Base-by-base conservation (phyloP, 2,113 vertebrate genomes). In the Pipra filicauda region DNA sequence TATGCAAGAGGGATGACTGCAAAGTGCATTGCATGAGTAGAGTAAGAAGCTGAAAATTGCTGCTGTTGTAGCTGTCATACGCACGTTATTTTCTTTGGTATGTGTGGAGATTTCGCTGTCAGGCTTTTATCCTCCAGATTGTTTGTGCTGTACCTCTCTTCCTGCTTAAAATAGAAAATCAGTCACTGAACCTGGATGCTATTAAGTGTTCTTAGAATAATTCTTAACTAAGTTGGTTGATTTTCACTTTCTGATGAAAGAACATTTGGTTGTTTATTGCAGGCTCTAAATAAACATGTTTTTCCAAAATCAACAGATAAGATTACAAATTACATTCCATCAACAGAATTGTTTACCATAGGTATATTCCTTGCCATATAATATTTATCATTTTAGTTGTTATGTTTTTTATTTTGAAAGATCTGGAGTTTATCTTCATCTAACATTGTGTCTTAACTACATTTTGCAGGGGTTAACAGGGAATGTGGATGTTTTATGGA, bases 51-150 rank as follows among this genome's bases (percentile, higher is more conserved):
- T 97, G 95, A 95, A 98, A 98, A 98, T 96, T 97, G 97, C 96
- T 97, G 96, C 97, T 97, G 95, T 97, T 98, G 97, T 97, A 95
- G 92, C 96, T 98, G 97, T 98, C 97, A 97, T 4, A 35, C 74
- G 51, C 88, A 57, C 26, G 30, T 91, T 97, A 96, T 97, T 98
- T 97, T 97, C 94, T 93, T 89, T 89, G 91, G 96, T 98, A 46
- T 96, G 62, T 96, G 93, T 93, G 88, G 96, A 95, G 97, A 93
- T 97, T 96, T 96, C 89, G 76, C 97, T 97, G 97, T 97, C 96
- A 97, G 94, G 80, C 84, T 96, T 98, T 96, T 89, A 96, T 98
- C 91, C 70, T 70, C 64, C 83, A 89, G 81, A 94, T 95, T 96
- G 81, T 95, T 97, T 93, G 86, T 96, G 67, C 93, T 58, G 12